A percentile compares a stretch with the other conserved stretches of the same genome.
Conservation (phyloP, 1,140 invertebrate genomes). For the Penaeus chinensis region DNA sequence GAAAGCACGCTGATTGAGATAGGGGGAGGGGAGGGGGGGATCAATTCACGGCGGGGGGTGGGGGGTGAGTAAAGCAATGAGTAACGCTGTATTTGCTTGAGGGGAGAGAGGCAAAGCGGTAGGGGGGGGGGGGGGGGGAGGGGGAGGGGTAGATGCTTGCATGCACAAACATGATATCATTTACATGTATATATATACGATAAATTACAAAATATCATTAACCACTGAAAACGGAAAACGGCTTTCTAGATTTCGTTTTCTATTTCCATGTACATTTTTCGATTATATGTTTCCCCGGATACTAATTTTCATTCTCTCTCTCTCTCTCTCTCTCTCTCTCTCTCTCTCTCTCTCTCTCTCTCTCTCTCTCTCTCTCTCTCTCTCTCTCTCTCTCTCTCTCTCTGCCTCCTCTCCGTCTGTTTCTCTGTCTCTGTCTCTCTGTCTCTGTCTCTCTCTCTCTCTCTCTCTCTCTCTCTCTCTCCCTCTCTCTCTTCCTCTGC, state of each 20-base stretch:
- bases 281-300: no score
- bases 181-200: neutral
- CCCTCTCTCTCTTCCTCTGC: neutral
- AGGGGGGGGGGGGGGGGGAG: neutral
- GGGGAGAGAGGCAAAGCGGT: neutral
- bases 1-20: neutral
- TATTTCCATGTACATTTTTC: no score
- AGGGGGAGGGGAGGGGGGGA: constrained; percentile 3
- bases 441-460: no score
- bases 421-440: neutral
- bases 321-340: no score
- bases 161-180: constrained; percentile 2
- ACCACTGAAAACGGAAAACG: no score
- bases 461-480: constrained; percentile 22
- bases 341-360: no score
- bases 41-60: neutral
- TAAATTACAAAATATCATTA: no score
- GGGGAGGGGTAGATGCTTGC: neutral
- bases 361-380: no score
- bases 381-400: neutral
- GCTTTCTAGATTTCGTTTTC: no score
- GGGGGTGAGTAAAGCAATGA: neutral
- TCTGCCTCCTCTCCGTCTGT: neutral
- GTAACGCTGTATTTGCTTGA: no score
- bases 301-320: no score